Conservation (phyloP, 2,888 invertebrate genomes). For the Drosophila nr. fundita region DNA sequence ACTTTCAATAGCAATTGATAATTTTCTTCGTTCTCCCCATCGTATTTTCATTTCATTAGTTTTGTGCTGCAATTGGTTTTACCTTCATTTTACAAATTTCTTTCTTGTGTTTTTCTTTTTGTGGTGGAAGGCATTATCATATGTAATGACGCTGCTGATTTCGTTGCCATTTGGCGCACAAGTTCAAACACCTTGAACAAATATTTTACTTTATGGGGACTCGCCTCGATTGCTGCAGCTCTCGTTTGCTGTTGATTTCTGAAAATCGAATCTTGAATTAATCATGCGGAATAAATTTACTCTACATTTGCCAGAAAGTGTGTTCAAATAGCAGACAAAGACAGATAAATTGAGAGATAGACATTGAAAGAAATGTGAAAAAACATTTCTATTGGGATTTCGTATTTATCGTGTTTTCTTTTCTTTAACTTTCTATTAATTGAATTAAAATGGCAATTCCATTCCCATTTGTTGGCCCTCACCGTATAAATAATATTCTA, state of each 20-base stretch:
- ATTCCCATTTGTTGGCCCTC: conserved; percentile 38
- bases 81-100: conserved; percentile 18
- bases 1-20: conserved; percentile 34
- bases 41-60: conserved; percentile 73
- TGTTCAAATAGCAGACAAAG: conserved; percentile 16
- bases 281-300: conserved; percentile 84
- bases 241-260: conserved; percentile 39
- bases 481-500: conserved; percentile 68
- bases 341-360: not conserved
- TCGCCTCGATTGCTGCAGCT: conserved; percentile 14
- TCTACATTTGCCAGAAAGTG: conserved; percentile 52
- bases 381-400: not conserved
- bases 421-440: conserved; percentile 56
- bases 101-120: conserved; percentile 13
- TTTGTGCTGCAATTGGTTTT: conserved; percentile 33
- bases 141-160: conserved; percentile 81
- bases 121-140: conserved; percentile 73
- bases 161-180: conserved; percentile 46
- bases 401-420: conserved; percentile 12
- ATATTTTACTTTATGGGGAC: conserved; percentile 65
- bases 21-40: conserved; percentile 33
- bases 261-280: conserved; percentile 82
- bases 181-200: conserved; percentile 81
- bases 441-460: conserved; percentile 74
- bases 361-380: not conserved